Evolutionary conservation across 1,140 invertebrate species (phyloP).

Genomic region (Periplaneta americana): DNA sequence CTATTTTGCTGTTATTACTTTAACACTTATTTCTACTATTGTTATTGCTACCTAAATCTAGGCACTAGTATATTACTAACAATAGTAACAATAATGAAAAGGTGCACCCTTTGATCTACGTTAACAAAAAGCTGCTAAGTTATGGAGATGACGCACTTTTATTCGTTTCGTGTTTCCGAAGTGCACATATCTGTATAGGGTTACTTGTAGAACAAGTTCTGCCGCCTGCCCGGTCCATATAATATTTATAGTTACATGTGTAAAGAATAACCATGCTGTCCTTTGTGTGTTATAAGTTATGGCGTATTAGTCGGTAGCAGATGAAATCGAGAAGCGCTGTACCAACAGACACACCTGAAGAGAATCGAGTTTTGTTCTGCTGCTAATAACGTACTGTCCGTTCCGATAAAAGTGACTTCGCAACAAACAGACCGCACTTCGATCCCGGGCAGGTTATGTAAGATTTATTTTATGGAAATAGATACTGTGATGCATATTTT

Average conservation of each 20-base stretch:
- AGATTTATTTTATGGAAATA: no score
- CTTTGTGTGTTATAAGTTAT: not conserved
- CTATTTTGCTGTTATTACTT: no score
- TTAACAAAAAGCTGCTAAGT: not conserved
- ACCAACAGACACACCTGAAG: not conserved
- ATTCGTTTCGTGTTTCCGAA: not conserved
- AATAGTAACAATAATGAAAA: not conserved
- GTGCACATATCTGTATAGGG: not conserved
- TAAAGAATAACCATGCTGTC: not conserved
- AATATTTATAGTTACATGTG: not conserved
- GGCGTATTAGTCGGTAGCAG: not conserved
- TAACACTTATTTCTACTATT: no score
- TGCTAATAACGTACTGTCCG: not conserved
- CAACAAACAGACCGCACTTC: no score
- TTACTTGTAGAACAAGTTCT: not conserved
- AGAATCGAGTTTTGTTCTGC: not conserved
- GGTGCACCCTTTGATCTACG: not conserved
- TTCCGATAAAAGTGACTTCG: not conserved
- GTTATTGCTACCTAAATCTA: no score
- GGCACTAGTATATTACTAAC: not conserved
- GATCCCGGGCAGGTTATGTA: no score
- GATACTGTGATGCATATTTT: no score
- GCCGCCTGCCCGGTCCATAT: not conserved
- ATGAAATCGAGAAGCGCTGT: not conserved
- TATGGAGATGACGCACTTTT: not conserved